A percentile compares a stretch with the other conserved stretches of the same genome.
Conservation (phyloP, 1,140 invertebrate genomes). For the Tetranychus cinnabarinus region DNA sequence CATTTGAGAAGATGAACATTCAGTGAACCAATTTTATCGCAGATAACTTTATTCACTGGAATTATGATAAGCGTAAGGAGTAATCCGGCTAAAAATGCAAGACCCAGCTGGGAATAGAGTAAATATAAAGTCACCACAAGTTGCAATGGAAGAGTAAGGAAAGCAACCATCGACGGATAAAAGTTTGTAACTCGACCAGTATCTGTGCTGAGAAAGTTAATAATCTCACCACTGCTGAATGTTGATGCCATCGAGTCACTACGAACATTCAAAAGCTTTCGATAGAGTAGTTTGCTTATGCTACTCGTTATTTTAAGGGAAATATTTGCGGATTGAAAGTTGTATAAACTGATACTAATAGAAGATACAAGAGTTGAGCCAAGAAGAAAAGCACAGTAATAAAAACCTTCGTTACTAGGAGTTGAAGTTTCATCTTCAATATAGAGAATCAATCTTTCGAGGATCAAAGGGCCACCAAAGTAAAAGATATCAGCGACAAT, state of each 20-base stretch:
- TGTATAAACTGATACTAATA: slow-evolving; percentile 63
- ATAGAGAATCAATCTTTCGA: slow-evolving; percentile 55
- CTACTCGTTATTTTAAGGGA: slow-evolving; percentile 62
- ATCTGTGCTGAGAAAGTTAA: slow-evolving; percentile 93
- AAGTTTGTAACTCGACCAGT: slow-evolving; percentile 82
- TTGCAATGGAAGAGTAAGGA: slow-evolving; percentile 88
- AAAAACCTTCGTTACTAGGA: slow-evolving; percentile 34
- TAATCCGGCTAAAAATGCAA: slow-evolving; percentile 71
- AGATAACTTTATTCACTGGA: slow-evolving; percentile 76
- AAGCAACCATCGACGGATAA: slow-evolving; percentile 77
- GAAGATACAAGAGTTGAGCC: slow-evolving; percentile 30
- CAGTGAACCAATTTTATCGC: slow-evolving; percentile 61
- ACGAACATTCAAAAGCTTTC: slow-evolving; percentile 43
- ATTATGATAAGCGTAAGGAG: slow-evolving; percentile 64
- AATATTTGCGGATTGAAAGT: slow-evolving; percentile 58
- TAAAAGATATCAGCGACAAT: slow-evolving; percentile 51
- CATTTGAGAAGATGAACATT: slow-evolving; percentile 67
- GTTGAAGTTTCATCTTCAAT: slow-evolving; percentile 43
- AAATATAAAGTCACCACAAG: slow-evolving; percentile 52
- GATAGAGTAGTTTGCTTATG: slow-evolving; percentile 58
- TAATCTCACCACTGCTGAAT: slow-evolving; percentile 57
- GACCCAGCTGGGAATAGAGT: slow-evolving; percentile 60
- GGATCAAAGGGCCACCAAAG: slow-evolving; percentile 66
- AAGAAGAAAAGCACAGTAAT: slow-evolving; percentile 47
- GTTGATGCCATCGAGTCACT: slow-evolving; percentile 16